Base-by-base conservation (phyloP, 2,888 invertebrate genomes). In the Thereva unica region DNA sequence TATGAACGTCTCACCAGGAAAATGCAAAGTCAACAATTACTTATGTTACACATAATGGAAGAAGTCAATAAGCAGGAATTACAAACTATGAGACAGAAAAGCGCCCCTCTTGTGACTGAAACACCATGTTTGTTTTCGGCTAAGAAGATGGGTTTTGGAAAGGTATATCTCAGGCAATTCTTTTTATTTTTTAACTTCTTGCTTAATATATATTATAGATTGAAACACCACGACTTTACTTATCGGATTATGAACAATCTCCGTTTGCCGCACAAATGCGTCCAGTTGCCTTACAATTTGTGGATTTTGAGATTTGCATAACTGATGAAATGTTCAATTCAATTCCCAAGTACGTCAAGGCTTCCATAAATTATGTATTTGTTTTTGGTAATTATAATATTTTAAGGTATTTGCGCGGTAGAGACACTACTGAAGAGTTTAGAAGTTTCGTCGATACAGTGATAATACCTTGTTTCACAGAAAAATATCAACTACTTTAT, bases 401-500 rank as follows among this genome's bases (percentile, higher is more conserved):
- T 34, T 63, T 0, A 47, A 77, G 76, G 52, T 77, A 76, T 49
- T 74, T 76, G 72, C 71, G 72, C 49, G 77, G 77, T 1, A 73
- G 77, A 1, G 75, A 75, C 49, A 74, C 72, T 1, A 52, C 74
- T 7, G 74, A 75, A 4, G 75, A 76, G n/a, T 70, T 77, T 9
- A 73, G 69, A 34, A 9, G 55, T 4, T 76, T 76, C 49, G 55
- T 77, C 1, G 73, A 74, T 12, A 68, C 68, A 0, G 61, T 74
- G 1, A 68, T 77, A 12, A 71, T 76, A 2, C 72, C 73, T 5
- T 76, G 76, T 65, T 76, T 77, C 41, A 76, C 74, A 64, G 75
- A 76, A 64, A 77, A 77, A 55, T 77, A 77, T 55, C 72, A 75
- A 63, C 61, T 77, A 3, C 56, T 75, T 0, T 71, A 75, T 64